Evolutionary conservation across 1,140 invertebrate species (phyloP), one percentile per base, ranked within the genome.

Genomic region (Planococcus citri): DNA sequence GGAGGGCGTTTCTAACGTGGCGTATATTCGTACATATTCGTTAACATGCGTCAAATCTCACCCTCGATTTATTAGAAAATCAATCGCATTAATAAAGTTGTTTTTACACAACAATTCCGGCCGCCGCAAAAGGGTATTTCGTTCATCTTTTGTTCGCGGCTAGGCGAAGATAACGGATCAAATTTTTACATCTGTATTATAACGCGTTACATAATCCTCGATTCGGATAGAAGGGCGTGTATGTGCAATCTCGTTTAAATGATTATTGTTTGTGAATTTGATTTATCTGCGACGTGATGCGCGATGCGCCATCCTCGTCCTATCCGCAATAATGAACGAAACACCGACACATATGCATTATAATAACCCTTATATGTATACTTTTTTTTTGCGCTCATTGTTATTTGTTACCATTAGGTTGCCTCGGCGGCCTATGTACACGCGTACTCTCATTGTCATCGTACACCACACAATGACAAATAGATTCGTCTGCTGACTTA

Each of bases 71-170:
- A 51, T 51, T 51, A 51, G 41, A 64, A 64, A 64, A 64, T 64
- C 60, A 64, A 64, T 64, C 60, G 60, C 25, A 64, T 64, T 64
- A 64, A 64, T 64, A 64, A 64, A 64, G 60, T 64, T 64, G 60
- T 64, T 64, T 64, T 64, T 64, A 64, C 60, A 27, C 60, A 51
- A 51, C 41, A 64, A 27, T 64, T 64, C 10, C 60, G 60, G 60
- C 25, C 21, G 60, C 60, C 21, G 60, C 60, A 64, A 27, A 64
- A 64, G 60, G 60, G 60, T 64, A 64, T 64, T 64, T 25, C 25
- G 21, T 27, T 25, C 3, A 64, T 64, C 60, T 64, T 64, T 64
- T 64, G 60, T 64, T 64, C 60, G 20, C 4, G 3, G 10, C 9
- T 64, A 6, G 57, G 22, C 60, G 41, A 51, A 64, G 60, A 64